Evolutionary conservation across 2,888 invertebrate genomes (phyloP), one percentile per base, ranked within the genome.

Genomic region (Calameuta filiformis): DNA sequence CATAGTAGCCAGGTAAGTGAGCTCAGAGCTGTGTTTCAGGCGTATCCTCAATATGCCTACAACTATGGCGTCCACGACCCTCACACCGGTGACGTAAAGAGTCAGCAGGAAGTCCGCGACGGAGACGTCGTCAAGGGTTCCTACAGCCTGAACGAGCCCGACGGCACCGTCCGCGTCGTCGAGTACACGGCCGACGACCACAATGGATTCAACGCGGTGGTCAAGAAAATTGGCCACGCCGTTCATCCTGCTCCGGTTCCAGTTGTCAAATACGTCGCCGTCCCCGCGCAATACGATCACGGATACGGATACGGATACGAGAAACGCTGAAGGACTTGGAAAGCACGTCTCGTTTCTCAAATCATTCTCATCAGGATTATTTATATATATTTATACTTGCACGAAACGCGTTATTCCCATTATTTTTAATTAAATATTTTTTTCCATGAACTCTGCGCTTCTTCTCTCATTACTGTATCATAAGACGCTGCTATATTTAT

Each of bases 21-120:
- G 6, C 15, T 40, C 15, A 4, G 15, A 6, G 15, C 40, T 15
- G 6, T 40, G 40, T 81, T 79, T 68, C 84, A 89, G 89, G 79
- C 87, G 6, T 87, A 88, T 80, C 89, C 89, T 0, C 86, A 86
- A 80, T 89, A 89, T 81, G 86, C 87, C 0, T 89, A 87, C 80
- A 86, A 89, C 77, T 89, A 89, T 76, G 89, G 89, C 9, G 89
- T 89, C 3, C 86, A 89, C 76, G 89, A 89, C 81, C 89, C 89
- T 6, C 85, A 88, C 79, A 89, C 88, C 31, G 89, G 88, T 15
- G 89, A 89, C 77, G 87, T 89, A 9, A 89, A 89, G 77, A 88
- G 87, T n/a, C 89, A 89, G 75, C 84, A 88, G 75, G 89, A 89
- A 79, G 83, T 86, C 23, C 85, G 89, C 71, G 89, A 89, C 79